Conservation (phyloP, 2,113 vertebrate species). For the Actenoides hombroni region DNA sequence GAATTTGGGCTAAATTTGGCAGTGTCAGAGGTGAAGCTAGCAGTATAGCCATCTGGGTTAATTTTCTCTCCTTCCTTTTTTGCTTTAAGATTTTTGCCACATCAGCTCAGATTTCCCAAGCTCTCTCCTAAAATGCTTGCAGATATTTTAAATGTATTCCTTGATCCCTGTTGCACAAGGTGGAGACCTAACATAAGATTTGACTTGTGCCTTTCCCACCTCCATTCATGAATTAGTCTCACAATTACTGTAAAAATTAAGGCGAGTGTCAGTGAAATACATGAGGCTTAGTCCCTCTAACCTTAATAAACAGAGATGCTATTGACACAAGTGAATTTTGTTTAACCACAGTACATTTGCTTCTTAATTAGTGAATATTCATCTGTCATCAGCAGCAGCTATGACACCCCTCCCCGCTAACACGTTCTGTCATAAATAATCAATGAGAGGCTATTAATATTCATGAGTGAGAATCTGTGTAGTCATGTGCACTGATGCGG, state of each 20-base stretch:
- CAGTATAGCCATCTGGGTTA: neutral
- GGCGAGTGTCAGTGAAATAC: conserved; percentile 1
- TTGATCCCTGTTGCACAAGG: conserved; percentile 30
- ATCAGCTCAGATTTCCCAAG: neutral
- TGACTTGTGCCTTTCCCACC: conserved; percentile 36
- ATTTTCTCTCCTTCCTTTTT: conserved; percentile 27
- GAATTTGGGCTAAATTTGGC: conserved; percentile 25
- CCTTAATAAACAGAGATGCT: conserved; percentile 76
- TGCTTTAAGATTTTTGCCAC: conserved; percentile 2
- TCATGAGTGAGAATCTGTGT: conserved; percentile 90
- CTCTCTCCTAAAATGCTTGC: neutral
- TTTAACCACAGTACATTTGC: conserved; percentile 86
- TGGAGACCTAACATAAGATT: conserved; percentile 36
- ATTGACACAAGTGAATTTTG: conserved; percentile 86
- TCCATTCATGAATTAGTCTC: conserved; percentile 43
- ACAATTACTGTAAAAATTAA: conserved; percentile 61
- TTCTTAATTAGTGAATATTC: conserved; percentile 88
- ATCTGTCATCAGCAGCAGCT: conserved; percentile 79
- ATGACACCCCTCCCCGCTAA: conserved; percentile 83
- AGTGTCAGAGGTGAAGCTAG: neutral
- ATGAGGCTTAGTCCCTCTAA: conserved; percentile 31
- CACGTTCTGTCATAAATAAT: conserved; percentile 89
- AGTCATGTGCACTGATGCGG: conserved; percentile 89
- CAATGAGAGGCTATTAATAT: conserved; percentile 87
- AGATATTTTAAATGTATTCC: neutral